Percentiles rank a stretch among this genome's conserved stretches.
Conservation (phyloP, 2,113 vertebrate species). For the Recurvirostra avosetta region DNA sequence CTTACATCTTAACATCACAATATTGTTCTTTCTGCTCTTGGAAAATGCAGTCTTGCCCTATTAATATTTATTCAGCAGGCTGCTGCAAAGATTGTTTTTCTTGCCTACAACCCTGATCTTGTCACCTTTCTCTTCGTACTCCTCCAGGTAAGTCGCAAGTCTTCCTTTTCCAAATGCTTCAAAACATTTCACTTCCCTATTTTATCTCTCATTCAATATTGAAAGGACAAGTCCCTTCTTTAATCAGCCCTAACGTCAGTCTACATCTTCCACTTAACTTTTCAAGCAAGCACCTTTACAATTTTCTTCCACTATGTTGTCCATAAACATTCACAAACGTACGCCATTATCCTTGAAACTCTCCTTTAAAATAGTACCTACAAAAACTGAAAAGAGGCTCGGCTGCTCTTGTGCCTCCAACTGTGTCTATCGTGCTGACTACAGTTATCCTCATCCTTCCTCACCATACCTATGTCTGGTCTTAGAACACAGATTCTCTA, state of each 20-base stretch:
- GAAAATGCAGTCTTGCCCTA: not conserved
- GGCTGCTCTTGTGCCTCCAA: not conserved
- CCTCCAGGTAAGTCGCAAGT: not conserved
- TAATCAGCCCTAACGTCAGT: not conserved
- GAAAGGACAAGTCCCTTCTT: not conserved
- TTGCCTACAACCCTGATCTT: not conserved
- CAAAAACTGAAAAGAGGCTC: not conserved
- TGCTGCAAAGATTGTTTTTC: not conserved
- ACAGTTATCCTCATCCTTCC: not conserved
- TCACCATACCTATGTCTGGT: not conserved
- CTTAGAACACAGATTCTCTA: not conserved
- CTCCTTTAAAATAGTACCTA: not conserved
- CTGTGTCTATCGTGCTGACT: not conserved
- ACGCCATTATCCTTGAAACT: not conserved
- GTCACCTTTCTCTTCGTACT: not conserved
- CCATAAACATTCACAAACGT: not conserved
- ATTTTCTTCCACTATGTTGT: not conserved
- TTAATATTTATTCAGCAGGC: slow-evolving; percentile 2
- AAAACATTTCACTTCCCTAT: not conserved
- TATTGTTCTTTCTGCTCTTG: not conserved
- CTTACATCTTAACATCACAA: not conserved
- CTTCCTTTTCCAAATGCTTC: not conserved
- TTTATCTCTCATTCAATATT: not conserved
- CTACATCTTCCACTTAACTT: not conserved
- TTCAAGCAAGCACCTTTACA: not conserved